Conservation (phyloP, 2,797 vertebrate genomes). For the Cryptoprocta ferox region DNA sequence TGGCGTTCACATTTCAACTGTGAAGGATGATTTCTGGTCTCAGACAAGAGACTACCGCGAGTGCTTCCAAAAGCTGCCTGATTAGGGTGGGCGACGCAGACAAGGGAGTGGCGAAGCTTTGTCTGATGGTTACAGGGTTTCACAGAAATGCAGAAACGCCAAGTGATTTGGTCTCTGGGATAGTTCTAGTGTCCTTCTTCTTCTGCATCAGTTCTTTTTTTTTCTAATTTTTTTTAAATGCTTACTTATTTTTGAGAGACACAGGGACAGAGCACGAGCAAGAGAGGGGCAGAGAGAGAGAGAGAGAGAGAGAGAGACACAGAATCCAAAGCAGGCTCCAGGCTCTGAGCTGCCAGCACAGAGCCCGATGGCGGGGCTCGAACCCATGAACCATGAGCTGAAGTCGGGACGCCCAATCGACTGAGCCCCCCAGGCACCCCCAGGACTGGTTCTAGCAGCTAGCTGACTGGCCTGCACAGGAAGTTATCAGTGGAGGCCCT, state of each 20-base stretch:
- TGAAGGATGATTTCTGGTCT: not conserved
- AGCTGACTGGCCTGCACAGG: not conserved
- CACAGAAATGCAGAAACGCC: not conserved
- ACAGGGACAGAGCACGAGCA: no score
- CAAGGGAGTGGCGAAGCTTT: not conserved
- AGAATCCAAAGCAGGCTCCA: no score
- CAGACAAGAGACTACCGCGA: not conserved
- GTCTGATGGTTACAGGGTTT: not conserved
- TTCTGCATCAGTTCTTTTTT: not conserved
- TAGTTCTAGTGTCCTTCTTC: not conserved
- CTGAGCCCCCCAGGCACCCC: no score
- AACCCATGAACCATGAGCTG: no score
- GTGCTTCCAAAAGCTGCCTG: not conserved
- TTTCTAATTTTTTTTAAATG: no score
- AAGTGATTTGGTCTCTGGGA: not conserved
- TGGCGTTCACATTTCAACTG: not conserved
- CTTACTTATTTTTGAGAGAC: no score
- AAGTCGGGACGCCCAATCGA: accelerated
- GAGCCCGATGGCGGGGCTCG: no score
- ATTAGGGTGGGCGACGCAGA: not conserved
- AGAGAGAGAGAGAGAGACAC: no score
- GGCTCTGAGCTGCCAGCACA: no score
- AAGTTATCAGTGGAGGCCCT: not conserved
- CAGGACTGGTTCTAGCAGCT: not conserved
- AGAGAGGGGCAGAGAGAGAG: no score